phyloP scores from a whole-genome alignment of 2,888 invertebrate species.

The Seira ritae region DNA sequence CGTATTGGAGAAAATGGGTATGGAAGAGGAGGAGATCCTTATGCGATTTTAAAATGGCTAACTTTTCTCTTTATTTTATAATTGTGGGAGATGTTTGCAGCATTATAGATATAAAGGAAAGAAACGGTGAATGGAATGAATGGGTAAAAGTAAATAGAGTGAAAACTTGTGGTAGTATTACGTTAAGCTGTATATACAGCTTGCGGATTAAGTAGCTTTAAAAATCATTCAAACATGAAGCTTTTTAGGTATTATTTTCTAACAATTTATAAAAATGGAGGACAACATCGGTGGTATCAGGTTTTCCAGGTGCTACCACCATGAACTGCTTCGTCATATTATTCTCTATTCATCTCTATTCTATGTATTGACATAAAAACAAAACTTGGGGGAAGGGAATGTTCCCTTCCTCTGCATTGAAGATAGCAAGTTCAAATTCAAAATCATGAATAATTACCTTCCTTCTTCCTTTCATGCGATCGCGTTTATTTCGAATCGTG shows the following conservation, averaged over 20 bases:
- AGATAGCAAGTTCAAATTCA: not conserved
- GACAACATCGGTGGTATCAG: not conserved
- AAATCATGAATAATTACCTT: not conserved
- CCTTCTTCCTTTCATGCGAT: not conserved
- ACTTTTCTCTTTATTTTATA: too few relatives aligned
- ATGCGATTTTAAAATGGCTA: too few relatives aligned
- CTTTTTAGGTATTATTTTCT: not conserved
- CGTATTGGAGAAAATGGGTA: too few relatives aligned
- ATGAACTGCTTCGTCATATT: slow-evolving; percentile 26
- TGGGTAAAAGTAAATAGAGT: slow-evolving; percentile 32
- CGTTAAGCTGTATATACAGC: slow-evolving; percentile 31
- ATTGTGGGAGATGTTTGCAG: too few relatives aligned
- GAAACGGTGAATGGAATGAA: not conserved
- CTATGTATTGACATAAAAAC: not conserved
- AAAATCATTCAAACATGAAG: not conserved
- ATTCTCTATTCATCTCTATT: too few relatives aligned
- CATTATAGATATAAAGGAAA: not conserved
- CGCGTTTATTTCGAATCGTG: not conserved
- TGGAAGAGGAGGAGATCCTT: too few relatives aligned
- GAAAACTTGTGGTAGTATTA: slow-evolving; percentile 32
- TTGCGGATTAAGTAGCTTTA: slow-evolving; percentile 34
- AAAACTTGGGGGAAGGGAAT: not conserved
- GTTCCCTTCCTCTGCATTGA: not conserved
- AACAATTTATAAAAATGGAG: not conserved
- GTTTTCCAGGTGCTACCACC: slow-evolving; percentile 37